Evolutionary conservation across 1,140 invertebrate genomes (phyloP).

Genomic region (Delia radicum): DNA sequence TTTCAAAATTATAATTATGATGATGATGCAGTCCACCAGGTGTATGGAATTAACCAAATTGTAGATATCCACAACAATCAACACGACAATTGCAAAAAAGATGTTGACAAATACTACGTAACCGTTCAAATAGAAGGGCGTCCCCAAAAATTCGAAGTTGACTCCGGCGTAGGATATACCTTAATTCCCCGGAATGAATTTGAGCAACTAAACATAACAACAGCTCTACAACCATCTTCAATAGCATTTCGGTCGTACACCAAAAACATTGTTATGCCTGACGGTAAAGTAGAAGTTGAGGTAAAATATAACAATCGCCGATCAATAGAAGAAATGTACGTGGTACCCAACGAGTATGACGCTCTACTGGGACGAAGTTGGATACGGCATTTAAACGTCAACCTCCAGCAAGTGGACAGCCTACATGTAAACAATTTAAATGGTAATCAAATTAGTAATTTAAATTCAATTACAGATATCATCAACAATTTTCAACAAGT

Average conservation of each 20-base stretch:
- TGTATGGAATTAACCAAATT: neutral
- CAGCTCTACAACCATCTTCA: neutral
- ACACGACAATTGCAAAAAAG: neutral
- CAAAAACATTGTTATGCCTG: neutral
- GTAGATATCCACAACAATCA: neutral
- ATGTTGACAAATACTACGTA: neutral
- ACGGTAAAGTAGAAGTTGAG: neutral
- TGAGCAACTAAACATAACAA: neutral
- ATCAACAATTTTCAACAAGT: neutral
- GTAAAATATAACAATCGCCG: neutral
- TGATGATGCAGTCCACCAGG: neutral
- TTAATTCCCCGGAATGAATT: neutral
- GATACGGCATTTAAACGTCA: too few relatives aligned
- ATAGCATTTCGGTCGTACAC: neutral
- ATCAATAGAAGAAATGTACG: neutral
- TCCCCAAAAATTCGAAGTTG: neutral
- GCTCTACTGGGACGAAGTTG: neutral
- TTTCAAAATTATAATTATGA: neutral
- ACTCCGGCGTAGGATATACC: neutral
- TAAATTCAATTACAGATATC: too few relatives aligned
- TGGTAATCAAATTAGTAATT: neutral
- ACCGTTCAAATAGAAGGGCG: neutral
- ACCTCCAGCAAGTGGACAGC: conserved; percentile 1
- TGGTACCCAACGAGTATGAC: neutral
- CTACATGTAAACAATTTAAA: neutral